Evolutionary conservation across 2,113 vertebrate genomes (phyloP), one percentile per base, ranked within the genome.

Genomic region (Cyprinodon brontotheroides): DNA sequence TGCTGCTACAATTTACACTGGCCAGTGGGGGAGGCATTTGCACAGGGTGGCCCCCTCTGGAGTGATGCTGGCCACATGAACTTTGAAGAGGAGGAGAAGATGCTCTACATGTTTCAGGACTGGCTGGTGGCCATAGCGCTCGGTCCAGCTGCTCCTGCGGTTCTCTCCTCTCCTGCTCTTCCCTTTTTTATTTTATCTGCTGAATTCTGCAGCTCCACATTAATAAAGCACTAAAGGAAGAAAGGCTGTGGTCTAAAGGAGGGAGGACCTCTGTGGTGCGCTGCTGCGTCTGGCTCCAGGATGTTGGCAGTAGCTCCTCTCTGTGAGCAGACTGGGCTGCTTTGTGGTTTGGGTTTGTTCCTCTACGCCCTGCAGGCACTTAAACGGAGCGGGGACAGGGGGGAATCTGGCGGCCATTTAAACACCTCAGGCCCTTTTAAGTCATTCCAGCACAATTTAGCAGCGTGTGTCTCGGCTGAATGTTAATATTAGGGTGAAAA

Each of bases 201-300:
- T 53, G 60, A 69, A 83, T 43, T 7, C 45, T 70, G 57, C 40
- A 70, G 39, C 68, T 61, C 39, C 39, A 36, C 68, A 61, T 70
- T 11, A 59, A 69, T 57, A 59, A 69, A 12, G 7, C 40, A 59
- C 22, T 15, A 37, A 29, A 8, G 22, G 7, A 47, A 22, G 13
- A 38, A 68, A 68, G 5, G 8, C 29, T 22, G 15, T 6, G 53
- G 22, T 41, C 13, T 13, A 12, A 41, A 37, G 29, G 64, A 36
- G 65, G 36, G 10, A 15, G 3, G 2, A 43, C 68, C 38, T 61
- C 13, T 45, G 57, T n/a, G 36, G 17, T 17, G 22, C 17, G 13
- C 29, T 17, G 45, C 29, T 17, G 3, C 29, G 41, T 68, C 15
- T 68, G 12, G 0, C 50, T 29, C 4, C 7, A 29, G 57, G 12